Base-by-base conservation (phyloP, 2,113 vertebrate genomes). In the Pithys albifrons region DNA sequence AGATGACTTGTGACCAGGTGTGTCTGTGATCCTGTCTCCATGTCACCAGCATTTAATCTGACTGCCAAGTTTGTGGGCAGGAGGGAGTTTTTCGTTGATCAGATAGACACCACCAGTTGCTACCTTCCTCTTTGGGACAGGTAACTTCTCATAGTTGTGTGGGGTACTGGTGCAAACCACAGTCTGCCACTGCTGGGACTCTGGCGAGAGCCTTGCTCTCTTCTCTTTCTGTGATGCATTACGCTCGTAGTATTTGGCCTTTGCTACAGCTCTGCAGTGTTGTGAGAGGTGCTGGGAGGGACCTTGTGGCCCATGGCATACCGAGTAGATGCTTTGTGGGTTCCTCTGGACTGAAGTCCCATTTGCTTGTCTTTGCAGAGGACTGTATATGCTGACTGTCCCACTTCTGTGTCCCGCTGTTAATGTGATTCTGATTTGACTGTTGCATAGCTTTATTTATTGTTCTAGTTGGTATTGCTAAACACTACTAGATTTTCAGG, bases 21-120 rank as follows among this genome's bases (percentile, higher is more conserved):
- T 43, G 35, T 65, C 72, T 0, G 0, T 58, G 29, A 58, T 46
- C 33, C 29, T 43, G 17, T 61, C 14, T 19, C 27, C 0, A 0
- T 20, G 28, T 85, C 29, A 23, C 35, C 64, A 67, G 19, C 9
- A 29, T 62, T 86, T 62, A 54, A 71, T 66, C 37, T 4, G 8
- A 37, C 73, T 92, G 43, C 59, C 41, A 81, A 33, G n/a, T 65
- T 23, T 46, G 12, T 81, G 73, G 27, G 52, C 57, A 81, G 81
- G 12, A 33, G 31, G 59, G 27, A 62, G 28, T 12, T 90, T 39
- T 76, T 27, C n/a, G 22, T 66, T 64, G 29, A 46, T 62, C 58
- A 90, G 52, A 35, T 4, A 49, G 62, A 52, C 58, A 61, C n/a
- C 19, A 57, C 5, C 0, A 10, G 35, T 91, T 92, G 52, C 72